These are phyloP conservation scores for Halictus quadricinctus DNA, from an alignment of 2,888 invertebrate genomes.

Conservation along the genomic window DNA sequence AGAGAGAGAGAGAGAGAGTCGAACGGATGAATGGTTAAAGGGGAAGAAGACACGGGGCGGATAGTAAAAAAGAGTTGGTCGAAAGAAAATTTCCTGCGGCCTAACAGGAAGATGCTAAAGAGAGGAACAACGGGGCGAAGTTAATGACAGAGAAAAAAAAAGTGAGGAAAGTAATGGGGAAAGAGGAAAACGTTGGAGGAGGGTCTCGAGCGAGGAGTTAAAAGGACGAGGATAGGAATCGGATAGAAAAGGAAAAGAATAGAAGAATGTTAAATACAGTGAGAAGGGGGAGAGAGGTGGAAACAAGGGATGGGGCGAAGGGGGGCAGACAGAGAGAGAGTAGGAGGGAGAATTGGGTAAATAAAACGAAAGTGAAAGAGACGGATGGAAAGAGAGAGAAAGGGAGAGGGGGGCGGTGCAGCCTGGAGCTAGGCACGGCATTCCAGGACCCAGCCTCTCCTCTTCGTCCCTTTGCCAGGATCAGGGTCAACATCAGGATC, in stretches of 20 bases:
- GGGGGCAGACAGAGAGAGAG: slow-evolving; percentile 19
- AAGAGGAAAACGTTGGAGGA: slow-evolving; percentile 32
- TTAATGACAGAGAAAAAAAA: slow-evolving; percentile 8
- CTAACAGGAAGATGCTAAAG: slow-evolving; percentile 30
- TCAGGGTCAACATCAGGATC: slow-evolving; percentile 63
- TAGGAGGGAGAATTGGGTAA: slow-evolving; percentile 32
- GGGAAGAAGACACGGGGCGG: background rate
- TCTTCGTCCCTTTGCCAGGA: slow-evolving; percentile 70
- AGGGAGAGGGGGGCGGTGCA: background rate
- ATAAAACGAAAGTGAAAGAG: slow-evolving; percentile 37
- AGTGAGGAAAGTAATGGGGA: slow-evolving; percentile 4
- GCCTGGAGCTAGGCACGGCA: slow-evolving; percentile 70
- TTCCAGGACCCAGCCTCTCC: slow-evolving; percentile 71
- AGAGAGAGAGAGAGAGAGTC: background rate
- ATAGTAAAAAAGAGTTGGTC: background rate
- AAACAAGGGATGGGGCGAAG: slow-evolving; percentile 7
- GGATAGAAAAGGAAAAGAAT: slow-evolving; percentile 16
- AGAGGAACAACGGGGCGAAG: slow-evolving; percentile 16
- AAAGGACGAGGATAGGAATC: slow-evolving; percentile 6
- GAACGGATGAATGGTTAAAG: background rate
- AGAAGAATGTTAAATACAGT: slow-evolving; percentile 7
- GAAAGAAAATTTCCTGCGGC: slow-evolving; percentile 19
- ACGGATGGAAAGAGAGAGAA: slow-evolving; percentile 22
- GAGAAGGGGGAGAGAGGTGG: background rate
- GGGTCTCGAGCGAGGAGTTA: slow-evolving; percentile 16